Evolutionary conservation across 2,797 vertebrate species (phyloP), one percentile per base, ranked within the genome.

Genomic region (Vespertilio murinus): DNA sequence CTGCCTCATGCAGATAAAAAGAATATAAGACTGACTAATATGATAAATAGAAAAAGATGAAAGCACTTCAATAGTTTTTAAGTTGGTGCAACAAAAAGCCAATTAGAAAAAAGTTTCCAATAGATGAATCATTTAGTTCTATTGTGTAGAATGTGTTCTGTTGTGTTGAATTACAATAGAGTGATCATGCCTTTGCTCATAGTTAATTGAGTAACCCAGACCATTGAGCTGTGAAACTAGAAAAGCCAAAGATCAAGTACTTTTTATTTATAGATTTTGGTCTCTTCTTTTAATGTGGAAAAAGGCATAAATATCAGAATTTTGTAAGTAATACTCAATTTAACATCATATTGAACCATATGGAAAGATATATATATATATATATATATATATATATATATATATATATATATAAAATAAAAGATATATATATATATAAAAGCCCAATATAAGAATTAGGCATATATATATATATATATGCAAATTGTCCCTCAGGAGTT

Each of bases 201-300:
- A 92, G 30, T 96, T 42, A 95, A 95, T 64, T 80, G 81, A 88
- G 52, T 87, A 97, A 10, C 22, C 23, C 80, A 95, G 84, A 20
- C 22, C 67, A 45, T 0, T 94, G 92, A 75, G 7, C 35, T 94
- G 82, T 94, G 78, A 64, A 96, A 95, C 49, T 86, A 70, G 95
- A 78, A 6, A 77, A 84, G 17, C 14, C 5, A 61, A 78, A 16
- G 10, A 64, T 22, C 6, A 54, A 64, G 8, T n/a, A 23, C 1
- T 64, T 75, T 81, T 73, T 81, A 33, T 3, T 67, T 77, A 30
- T 9, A 71, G 28, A 6, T n/a, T 85, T 83, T 82, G 70, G 14
- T 71, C 2, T 54, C 61, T 54, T 69, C 5, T 20, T 93, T 89
- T 20, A 65, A 35, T 33, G 4, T 65, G 5, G 0, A 45, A 79